A percentile compares a stretch with the other conserved stretches of the same genome.
Conservation (phyloP, 2,113 vertebrate genomes). For the Mandrillus leucophaeus region DNA sequence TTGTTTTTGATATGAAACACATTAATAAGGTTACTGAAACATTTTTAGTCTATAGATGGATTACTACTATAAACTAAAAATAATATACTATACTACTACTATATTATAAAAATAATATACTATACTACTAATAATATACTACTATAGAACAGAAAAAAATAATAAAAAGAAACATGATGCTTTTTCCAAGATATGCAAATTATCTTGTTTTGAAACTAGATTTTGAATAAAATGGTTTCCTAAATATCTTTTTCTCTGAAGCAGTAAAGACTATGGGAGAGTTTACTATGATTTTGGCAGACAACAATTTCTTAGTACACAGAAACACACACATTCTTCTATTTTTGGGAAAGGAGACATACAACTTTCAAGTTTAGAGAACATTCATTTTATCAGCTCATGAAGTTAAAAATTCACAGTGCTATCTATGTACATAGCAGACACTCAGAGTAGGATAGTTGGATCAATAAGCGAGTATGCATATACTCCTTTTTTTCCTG, state of each 20-base stretch:
- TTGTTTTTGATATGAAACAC: conserved; percentile 53
- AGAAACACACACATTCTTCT: neutral
- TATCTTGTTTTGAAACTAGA: neutral
- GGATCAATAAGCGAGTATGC: neutral
- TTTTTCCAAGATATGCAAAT: neutral
- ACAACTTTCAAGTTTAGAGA: neutral
- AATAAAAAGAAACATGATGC: neutral
- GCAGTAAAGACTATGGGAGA: neutral
- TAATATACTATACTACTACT: too few relatives aligned
- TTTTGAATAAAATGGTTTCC: neutral
- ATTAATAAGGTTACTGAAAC: conserved; percentile 49
- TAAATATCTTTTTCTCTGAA: neutral
- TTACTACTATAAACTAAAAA: neutral
- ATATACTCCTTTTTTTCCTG: neutral
- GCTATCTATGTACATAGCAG: neutral
- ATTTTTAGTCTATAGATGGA: neutral
- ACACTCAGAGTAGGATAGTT: neutral
- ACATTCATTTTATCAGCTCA: neutral
- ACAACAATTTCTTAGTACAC: neutral
- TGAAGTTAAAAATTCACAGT: neutral
- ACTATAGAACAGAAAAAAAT: neutral
- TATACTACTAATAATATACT: too few relatives aligned
- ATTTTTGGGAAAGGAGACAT: neutral
- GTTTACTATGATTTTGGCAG: neutral
- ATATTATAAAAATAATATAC: too few relatives aligned